Evolutionary conservation across 2,797 vertebrate genomes (phyloP), one percentile per base, ranked within the genome.

Genomic region (Tolypeutes matacus): DNA sequence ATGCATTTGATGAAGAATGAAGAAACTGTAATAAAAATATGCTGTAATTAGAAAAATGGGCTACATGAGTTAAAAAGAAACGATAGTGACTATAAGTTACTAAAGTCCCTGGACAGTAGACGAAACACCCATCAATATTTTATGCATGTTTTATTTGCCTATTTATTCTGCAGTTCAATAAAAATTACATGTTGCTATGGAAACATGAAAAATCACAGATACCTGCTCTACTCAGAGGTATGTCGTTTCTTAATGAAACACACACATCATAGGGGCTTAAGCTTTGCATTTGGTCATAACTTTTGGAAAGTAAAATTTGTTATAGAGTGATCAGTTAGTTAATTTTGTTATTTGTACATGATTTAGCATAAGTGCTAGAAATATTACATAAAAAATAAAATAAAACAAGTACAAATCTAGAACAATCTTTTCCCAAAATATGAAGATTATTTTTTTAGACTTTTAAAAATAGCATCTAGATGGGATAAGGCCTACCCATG

Each of bases 61-160:
- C 64, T 53, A 17, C 13, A 39, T 75, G 82, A 95, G 20, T 89
- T 85, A 53, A 84, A 93, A 94, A 76, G 83, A 95, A 94, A 97
- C 46, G 2, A 46, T n/a, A 91, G 69, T 95, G 84, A 92, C 91
- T 42, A 25, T 93, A 95, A 93, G 93, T 97, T 95, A 95, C 73
- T 60, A 18, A 88, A 83, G 77, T 95, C 95, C 86, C 95, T 14
- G 60, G 92, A 94, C 77, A 95, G 64, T 69, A 77, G 93, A 67
- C 93, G 77, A 53, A 89, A 89, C 6, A 64, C 82, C 88, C 84
- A 95, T 97, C 97, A 95, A 97, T 97, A 96, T 95, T 96, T 97
- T 97, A 97, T 97, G 96, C 94, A 96, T 96, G 96, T 97, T 97
- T 97, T 96, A 97, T 97, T 97, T 97, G 96, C 97, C 96, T 95